Conservation (phyloP, 2,888 invertebrate genomes). For the Acanthosepion lycidas region DNA sequence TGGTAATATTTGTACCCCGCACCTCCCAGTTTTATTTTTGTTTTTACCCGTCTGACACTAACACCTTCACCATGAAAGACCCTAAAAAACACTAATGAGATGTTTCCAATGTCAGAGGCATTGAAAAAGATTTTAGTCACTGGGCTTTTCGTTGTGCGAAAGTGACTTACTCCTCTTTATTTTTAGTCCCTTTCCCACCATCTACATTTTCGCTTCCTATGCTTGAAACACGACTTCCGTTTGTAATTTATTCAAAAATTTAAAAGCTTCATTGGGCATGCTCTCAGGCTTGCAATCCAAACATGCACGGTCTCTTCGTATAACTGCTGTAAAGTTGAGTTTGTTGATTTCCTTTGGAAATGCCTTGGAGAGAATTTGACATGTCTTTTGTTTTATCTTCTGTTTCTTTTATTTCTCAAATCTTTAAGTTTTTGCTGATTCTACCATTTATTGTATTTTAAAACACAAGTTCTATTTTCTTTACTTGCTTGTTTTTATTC, state of each 20-base stretch:
- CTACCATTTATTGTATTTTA: too few species aligned
- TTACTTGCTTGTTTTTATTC: too few species aligned
- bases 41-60: constrained; percentile 11
- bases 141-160: neutral
- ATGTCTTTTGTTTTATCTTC: too few species aligned
- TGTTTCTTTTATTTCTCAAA: too few species aligned
- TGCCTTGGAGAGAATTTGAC: too few species aligned
- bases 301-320: neutral
- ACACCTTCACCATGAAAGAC: neutral
- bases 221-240: neutral
- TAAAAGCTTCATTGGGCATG: neutral
- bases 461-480: too few species aligned
- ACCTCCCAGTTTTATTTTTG: neutral
- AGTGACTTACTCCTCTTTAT: neutral
- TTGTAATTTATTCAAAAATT: constrained; percentile 8
- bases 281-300: neutral
- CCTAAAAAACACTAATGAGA: neutral
- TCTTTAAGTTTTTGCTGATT: too few species aligned
- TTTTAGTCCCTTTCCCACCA: neutral
- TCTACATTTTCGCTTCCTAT: neutral
- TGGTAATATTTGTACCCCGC: neutral
- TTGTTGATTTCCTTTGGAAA: too few species aligned
- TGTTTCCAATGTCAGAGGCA: neutral
- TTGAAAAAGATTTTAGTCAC: neutral
- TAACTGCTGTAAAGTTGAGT: too few species aligned